These are phyloP conservation scores for Syrista parreyssii DNA, from an alignment of 2,888 invertebrate genomes.

Conservation along the genomic window DNA sequence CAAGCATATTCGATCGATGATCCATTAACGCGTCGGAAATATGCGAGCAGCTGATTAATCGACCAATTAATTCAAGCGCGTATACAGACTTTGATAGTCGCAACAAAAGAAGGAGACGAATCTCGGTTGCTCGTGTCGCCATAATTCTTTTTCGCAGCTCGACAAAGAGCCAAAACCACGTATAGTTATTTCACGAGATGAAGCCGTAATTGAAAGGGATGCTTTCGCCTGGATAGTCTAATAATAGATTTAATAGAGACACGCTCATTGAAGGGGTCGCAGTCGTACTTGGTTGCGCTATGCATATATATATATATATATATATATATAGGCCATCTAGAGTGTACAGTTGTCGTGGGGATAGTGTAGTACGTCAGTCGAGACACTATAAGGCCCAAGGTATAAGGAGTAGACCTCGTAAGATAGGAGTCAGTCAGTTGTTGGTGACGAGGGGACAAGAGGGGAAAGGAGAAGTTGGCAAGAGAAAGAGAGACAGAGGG, in stretches of 20 bases:
- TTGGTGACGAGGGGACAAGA: no score
- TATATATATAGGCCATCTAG: background rate
- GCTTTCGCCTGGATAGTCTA: constrained; percentile 53
- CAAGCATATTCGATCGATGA: background rate
- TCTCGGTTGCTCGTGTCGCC: background rate
- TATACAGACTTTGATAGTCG: background rate
- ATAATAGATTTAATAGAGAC: constrained; percentile 67
- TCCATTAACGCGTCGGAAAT: background rate
- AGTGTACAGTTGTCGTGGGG: background rate
- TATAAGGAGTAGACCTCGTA: background rate
- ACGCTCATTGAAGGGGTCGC: constrained; percentile 62
- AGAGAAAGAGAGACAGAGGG: constrained; percentile 22
- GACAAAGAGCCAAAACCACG: background rate
- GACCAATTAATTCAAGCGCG: background rate
- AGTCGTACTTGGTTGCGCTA: constrained; percentile 10
- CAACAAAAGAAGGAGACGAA: background rate
- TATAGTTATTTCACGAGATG: constrained; percentile 33
- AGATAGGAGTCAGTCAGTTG: background rate
- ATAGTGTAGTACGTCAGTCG: background rate
- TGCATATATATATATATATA: background rate
- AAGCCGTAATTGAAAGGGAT: constrained; percentile 61
- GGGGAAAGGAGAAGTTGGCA: constrained; percentile 15
- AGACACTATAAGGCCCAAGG: background rate
- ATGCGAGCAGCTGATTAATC: background rate
- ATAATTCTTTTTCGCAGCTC: background rate